phyloP scores from a whole-genome alignment of 1,140 invertebrate genomes.

The Tetragonula clypearis region DNA sequence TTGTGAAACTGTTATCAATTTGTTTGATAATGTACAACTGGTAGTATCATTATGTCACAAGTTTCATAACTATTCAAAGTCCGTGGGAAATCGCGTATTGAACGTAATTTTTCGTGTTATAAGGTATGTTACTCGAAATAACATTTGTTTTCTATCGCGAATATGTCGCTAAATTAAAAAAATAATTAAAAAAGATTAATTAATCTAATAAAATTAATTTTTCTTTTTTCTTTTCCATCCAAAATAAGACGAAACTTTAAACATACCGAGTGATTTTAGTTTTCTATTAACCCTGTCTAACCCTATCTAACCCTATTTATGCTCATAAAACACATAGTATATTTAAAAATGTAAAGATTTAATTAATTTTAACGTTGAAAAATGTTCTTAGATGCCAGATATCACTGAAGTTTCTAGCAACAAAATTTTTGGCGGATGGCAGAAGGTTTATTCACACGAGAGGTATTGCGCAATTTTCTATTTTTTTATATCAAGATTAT shows the following conservation, averaged over 20 bases:
- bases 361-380: background rate
- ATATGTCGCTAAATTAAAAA: background rate
- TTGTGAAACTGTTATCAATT: constrained; percentile 5
- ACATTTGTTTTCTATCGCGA: background rate
- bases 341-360: background rate
- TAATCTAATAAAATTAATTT: background rate
- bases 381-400: constrained; percentile 74
- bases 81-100: background rate
- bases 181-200: background rate
- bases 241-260: background rate
- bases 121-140: constrained; percentile 24
- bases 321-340: background rate
- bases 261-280: background rate
- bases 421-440: constrained; percentile 90
- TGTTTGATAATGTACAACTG: constrained; percentile 3
- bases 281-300: background rate
- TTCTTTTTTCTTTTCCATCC: background rate
- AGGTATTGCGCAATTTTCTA: constrained; percentile 82
- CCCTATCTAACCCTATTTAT: background rate
- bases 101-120: constrained; percentile 2
- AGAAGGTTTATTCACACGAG: constrained; percentile 93
- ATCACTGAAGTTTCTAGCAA: constrained; percentile 86
- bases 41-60: background rate
- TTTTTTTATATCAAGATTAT: background rate
- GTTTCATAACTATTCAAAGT: background rate